Evolutionary conservation across 2,888 invertebrate species (phyloP).

Genomic region (Luffia ferchaultella): DNA sequence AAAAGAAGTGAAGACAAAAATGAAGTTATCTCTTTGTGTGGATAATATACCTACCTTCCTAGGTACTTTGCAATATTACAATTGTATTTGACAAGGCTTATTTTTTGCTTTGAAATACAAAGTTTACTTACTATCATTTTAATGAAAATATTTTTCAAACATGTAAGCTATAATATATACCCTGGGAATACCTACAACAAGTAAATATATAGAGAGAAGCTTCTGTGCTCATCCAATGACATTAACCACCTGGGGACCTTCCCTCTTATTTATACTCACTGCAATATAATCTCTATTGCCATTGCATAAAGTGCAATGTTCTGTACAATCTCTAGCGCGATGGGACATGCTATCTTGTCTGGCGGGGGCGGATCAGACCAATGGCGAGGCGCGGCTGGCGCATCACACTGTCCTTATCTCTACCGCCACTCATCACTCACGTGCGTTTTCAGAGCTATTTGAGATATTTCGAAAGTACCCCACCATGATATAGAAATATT

Average conservation of each 20-base stretch:
- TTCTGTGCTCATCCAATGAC: slow-evolving; percentile 58
- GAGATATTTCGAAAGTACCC: not conserved
- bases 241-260: slow-evolving; percentile 56
- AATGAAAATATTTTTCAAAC: no score
- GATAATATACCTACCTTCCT: no score
- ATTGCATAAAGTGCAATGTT: slow-evolving; percentile 20
- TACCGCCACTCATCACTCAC: slow-evolving; percentile 49
- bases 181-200: not conserved
- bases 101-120: no score
- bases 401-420: slow-evolving; percentile 53
- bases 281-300: slow-evolving; percentile 24
- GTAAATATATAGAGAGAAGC: slow-evolving; percentile 52
- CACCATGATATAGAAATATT: not conserved
- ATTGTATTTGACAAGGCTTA: no score
- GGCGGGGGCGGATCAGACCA: slow-evolving; percentile 58
- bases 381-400: slow-evolving; percentile 39
- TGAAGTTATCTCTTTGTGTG: no score
- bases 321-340: slow-evolving; percentile 28
- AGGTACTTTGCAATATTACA: no score
- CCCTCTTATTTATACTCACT: slow-evolving; percentile 32
- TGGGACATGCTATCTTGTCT: slow-evolving; percentile 64
- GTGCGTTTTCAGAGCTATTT: slow-evolving; percentile 19
- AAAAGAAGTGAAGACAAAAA: no score
- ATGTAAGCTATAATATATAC: no score
- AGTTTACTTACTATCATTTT: no score